phyloP scores from a whole-genome alignment of 2,797 vertebrate genomes.

The Myotis daubentonii region DNA sequence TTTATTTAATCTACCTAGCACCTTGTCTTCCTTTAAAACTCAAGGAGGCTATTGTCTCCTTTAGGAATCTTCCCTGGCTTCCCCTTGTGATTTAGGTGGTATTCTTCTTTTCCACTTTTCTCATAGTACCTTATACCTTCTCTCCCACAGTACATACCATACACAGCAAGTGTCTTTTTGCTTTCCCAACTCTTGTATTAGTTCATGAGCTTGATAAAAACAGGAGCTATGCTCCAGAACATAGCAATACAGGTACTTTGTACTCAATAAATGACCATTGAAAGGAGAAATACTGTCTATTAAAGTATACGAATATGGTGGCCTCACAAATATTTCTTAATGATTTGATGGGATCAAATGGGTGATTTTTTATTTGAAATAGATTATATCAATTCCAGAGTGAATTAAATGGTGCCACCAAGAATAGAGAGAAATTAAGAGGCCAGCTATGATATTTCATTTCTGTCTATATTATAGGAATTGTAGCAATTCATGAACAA shows the following conservation, averaged over 20 bases:
- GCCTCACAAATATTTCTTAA: constrained; percentile 27
- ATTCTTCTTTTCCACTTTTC: constrained; percentile 18
- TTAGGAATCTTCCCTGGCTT: neutral
- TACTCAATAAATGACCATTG: neutral
- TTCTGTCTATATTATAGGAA: neutral
- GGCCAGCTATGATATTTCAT: neutral
- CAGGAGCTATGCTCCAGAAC: neutral
- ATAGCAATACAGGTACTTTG: neutral
- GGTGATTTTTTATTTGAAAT: neutral
- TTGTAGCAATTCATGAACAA: neutral
- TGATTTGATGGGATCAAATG: neutral
- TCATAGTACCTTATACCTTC: neutral
- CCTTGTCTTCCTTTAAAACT: constrained; percentile 4
- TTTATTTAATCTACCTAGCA: neutral
- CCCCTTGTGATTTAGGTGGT: neutral
- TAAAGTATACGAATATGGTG: neutral
- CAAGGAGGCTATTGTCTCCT: neutral
- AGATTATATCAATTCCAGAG: constrained; percentile 37
- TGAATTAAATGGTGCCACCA: constrained; percentile 12
- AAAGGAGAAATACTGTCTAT: constrained; percentile 30
- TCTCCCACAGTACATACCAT: neutral
- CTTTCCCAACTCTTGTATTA: neutral
- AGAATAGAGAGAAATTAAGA: constrained; percentile 55
- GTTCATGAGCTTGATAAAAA: neutral
- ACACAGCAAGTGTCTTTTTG: neutral